Conservation (phyloP, 2,888 invertebrate species). For the Dryococelus australis region DNA sequence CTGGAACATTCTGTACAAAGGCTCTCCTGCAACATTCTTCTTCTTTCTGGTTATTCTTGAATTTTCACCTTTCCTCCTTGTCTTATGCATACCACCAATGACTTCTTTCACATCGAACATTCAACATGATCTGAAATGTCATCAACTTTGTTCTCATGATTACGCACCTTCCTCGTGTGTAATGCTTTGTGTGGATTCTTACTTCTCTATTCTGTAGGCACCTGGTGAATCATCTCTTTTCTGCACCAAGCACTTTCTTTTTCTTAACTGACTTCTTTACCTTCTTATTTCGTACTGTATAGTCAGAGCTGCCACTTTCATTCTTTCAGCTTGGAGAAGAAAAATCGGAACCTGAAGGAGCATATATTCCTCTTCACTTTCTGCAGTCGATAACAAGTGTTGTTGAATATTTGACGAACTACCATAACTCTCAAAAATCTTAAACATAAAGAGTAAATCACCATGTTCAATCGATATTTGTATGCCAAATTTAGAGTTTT, state of each 20-base stretch:
- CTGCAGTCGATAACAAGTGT: not conserved
- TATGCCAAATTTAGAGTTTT: not conserved
- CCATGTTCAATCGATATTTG: not conserved
- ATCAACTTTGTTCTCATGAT: not conserved
- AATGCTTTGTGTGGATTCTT: no score
- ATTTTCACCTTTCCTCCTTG: not conserved
- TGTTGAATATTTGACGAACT: not conserved
- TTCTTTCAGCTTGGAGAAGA: not conserved
- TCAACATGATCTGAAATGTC: not conserved
- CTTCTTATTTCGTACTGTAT: not conserved
- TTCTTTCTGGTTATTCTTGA: not conserved
- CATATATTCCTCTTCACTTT: not conserved
- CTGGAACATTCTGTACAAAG: no score
- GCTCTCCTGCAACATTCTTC: not conserved
- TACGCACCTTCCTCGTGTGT: no score
- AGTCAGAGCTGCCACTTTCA: not conserved
- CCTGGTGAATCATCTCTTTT: not conserved
- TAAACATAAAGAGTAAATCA: not conserved
- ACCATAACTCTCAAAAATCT: not conserved
- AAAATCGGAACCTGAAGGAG: constrained; percentile 1
- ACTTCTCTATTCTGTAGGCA: no score
- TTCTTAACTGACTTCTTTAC: not conserved
- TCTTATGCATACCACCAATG: not conserved
- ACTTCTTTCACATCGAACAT: not conserved
- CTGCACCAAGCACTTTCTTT: not conserved